Conservation (phyloP, 2,113 vertebrate genomes). For the Poeciliopsis turrubarensis region DNA sequence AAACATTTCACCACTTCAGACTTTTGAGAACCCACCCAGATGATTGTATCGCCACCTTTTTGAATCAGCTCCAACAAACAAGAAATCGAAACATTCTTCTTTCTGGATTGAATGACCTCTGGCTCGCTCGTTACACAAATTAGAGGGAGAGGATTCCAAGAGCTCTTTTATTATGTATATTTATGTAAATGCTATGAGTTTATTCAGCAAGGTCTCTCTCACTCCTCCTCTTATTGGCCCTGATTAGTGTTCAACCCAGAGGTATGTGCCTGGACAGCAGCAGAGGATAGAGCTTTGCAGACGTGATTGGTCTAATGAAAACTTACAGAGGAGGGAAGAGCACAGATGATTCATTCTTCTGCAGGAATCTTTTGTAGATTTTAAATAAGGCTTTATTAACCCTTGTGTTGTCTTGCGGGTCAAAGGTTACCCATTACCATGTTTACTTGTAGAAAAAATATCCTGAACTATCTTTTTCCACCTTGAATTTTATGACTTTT, state of each 20-base stretch:
- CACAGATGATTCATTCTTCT: slow-evolving; percentile 28
- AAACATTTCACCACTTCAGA: slow-evolving; percentile 37
- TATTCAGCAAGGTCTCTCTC: slow-evolving; percentile 69
- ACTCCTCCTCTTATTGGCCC: slow-evolving; percentile 62
- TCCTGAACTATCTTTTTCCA: too few relatives aligned
- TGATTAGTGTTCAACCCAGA: slow-evolving; percentile 58
- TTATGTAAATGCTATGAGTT: slow-evolving; percentile 72
- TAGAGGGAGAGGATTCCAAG: slow-evolving; percentile 45
- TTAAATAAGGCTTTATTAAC: slow-evolving; percentile 28
- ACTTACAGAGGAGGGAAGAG: slow-evolving; percentile 4
- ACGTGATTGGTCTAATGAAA: slow-evolving; percentile 30
- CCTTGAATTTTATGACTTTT: too few relatives aligned
- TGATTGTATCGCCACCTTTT: slow-evolving; percentile 34
- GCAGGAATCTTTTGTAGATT: slow-evolving; percentile 29
- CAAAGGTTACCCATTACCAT: too few relatives aligned
- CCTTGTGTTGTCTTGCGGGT: too few relatives aligned
- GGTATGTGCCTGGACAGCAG: slow-evolving; percentile 32
- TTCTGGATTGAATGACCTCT: slow-evolving; percentile 71
- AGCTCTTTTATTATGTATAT: slow-evolving; percentile 79
- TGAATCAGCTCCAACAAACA: slow-evolving; percentile 10
- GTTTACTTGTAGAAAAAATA: too few relatives aligned
- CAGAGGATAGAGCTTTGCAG: not conserved
- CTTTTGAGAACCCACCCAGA: slow-evolving; percentile 28
- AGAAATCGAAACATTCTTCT: slow-evolving; percentile 51
- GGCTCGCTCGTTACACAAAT: slow-evolving; percentile 44